Evolutionary conservation across 2,888 invertebrate species (phyloP), one percentile per base, ranked within the genome.

Genomic region (Cheilosia vulpina): DNA sequence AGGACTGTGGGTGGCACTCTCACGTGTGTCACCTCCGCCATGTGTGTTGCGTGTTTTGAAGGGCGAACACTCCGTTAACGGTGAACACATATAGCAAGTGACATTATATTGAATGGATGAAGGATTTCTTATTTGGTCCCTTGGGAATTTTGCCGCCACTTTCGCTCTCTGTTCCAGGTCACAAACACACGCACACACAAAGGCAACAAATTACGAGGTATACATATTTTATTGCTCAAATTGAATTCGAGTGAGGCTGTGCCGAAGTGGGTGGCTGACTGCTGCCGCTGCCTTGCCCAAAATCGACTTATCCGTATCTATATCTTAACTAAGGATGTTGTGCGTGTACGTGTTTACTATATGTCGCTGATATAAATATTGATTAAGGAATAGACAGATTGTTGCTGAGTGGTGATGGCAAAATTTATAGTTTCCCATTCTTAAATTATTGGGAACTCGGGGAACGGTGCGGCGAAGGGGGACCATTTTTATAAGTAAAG

Each of bases 331-430:
- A 24, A n/a, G 34, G 45, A 45, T 55, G 34, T 73, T 53, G 50
- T 24, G 11, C 27, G 38, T 52, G 45, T 21, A 21, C 55, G 27
- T 60, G 38, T 55, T 47, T 63, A 47, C 60, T 63, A 55, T 45
- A 45, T 55, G 62, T 69, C 52, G 52, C 57, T n/a, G 60, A 24
- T 60, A 57, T 66, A 66, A 66, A 58, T 58, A 60, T 76, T 76
- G 76, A 60, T 76, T 76, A 76, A 52, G 60, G 21, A 60, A 77
- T 68, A 50, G 76, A 60, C 77, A 78, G 69, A 69, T 69, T 78
- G 55, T 34, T 53, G 45, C 43, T 17, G 43, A 50, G 50, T 68
- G 45, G 65, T 50, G 41, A 58, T 57, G 45, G 21, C 27, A 52
- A 41, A 60, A 71, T 71, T 52, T 60, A 71, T 60, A 38, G 47